Percentiles rank a stretch among this genome's conserved stretches.
phyloP scores from a whole-genome alignment of 2,888 invertebrate species.

The Neelides folsomi region DNA sequence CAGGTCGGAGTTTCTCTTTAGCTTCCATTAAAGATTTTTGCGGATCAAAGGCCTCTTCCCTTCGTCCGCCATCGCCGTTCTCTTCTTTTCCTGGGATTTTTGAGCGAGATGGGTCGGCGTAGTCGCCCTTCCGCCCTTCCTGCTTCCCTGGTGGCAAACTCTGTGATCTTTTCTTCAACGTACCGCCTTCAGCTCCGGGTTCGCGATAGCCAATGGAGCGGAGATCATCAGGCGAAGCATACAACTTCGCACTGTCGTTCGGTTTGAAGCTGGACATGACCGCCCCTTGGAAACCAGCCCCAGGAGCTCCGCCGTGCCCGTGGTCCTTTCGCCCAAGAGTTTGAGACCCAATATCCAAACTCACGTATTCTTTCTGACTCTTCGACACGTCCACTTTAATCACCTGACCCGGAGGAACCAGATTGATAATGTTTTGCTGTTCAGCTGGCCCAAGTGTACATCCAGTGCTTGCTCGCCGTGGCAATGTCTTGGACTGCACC shows the following conservation, averaged over 20 bases:
- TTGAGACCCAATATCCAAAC: conserved; percentile 32
- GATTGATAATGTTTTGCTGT: conserved; percentile 33
- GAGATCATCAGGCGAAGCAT: conserved; percentile 76
- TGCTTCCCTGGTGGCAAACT: conserved; percentile 37
- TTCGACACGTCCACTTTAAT: conserved; percentile 50
- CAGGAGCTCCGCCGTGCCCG: conserved; percentile 1
- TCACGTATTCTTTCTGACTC: conserved; percentile 36
- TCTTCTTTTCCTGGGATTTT: background rate
- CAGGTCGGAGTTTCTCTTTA: conserved; percentile 30
- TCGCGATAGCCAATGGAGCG: conserved; percentile 50
- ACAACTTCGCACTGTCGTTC: conserved; percentile 66
- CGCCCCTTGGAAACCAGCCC: conserved; percentile 29
- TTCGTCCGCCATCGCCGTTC: background rate
- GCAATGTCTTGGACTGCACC: conserved; percentile 32
- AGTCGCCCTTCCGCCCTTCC: conserved; percentile 1
- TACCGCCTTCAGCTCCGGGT: conserved; percentile 15
- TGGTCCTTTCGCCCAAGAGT: conserved; percentile 12
- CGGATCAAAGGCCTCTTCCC: conserved; percentile 25
- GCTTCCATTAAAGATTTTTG: conserved; percentile 31
- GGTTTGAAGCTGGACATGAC: conserved; percentile 83
- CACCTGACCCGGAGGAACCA: conserved; percentile 36
- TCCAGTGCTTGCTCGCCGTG: conserved; percentile 31
- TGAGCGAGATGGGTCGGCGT: conserved; percentile 4
- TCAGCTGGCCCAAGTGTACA: conserved; percentile 31
- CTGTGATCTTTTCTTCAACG: conserved; percentile 33